A percentile compares a stretch with the other conserved stretches of the same genome.
These are phyloP conservation scores for Arbacia lixula DNA, from an alignment of 53 echinoderm and acorn worm genomes.

Conservation along the genomic window DNA sequence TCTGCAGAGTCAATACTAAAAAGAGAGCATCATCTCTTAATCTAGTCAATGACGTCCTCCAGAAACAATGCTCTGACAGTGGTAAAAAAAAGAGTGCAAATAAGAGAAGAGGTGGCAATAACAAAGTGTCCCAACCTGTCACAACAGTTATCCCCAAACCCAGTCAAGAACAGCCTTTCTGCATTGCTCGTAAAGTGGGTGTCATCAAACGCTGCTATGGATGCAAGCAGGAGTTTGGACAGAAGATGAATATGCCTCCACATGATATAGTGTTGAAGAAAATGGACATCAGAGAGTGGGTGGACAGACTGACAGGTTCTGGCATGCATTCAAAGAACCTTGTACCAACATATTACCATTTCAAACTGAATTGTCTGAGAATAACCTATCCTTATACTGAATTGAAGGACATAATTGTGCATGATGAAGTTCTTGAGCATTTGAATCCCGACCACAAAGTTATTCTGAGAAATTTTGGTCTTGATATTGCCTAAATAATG, in stretches of 20 bases:
- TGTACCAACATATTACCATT: slow-evolving; percentile 5
- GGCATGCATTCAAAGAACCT: background rate
- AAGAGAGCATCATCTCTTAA: background rate
- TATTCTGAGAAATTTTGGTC: slow-evolving; percentile 4
- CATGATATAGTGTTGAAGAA: slow-evolving; percentile 14
- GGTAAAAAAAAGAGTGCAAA: slow-evolving; percentile 17
- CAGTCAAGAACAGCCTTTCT: background rate
- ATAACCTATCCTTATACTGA: slow-evolving; percentile 16
- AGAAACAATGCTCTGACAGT: slow-evolving; percentile 1
- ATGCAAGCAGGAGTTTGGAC: background rate
- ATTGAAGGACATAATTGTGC: slow-evolving; percentile 7
- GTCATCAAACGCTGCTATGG: slow-evolving; percentile 19
- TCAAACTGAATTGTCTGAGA: background rate
- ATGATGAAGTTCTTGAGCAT: slow-evolving; percentile 28
- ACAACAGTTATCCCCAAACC: background rate
- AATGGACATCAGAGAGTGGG: slow-evolving; percentile 21
- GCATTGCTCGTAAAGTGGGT: background rate
- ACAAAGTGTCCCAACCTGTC: background rate
- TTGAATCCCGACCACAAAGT: slow-evolving; percentile 21
- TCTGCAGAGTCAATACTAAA: slow-evolving; percentile 6
- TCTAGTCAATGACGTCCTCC: slow-evolving; percentile 1
- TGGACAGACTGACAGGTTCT: slow-evolving; percentile 18
- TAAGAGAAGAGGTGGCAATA: slow-evolving; percentile 5
- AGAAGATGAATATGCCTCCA: slow-evolving; percentile 1
- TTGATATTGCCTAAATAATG: slow-evolving; percentile 23